A percentile compares a stretch with the other conserved stretches of the same genome.
These are phyloP conservation scores for Rhynchomys soricoides DNA, from an alignment of 2,113 vertebrate genomes.

Conservation along the genomic window DNA sequence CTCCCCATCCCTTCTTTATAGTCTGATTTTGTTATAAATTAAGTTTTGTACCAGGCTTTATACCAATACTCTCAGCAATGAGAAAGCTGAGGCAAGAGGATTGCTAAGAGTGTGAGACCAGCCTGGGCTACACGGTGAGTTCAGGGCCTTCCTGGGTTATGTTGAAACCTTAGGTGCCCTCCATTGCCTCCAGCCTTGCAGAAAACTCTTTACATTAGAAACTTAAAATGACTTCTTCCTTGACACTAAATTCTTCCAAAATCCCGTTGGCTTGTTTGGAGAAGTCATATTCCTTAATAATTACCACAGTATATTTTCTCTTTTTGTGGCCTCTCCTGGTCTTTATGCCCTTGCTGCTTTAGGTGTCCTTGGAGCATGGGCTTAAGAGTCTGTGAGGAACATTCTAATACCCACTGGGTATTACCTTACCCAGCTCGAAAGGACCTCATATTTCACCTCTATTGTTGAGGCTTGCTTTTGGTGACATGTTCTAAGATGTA, in stretches of 20 bases:
- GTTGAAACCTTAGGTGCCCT: background rate
- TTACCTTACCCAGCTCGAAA: background rate
- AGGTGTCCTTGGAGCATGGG: background rate
- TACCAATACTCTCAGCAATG: background rate
- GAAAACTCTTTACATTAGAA: background rate
- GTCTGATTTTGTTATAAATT: background rate
- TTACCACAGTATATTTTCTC: background rate
- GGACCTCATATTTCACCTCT: background rate
- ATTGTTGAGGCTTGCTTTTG: background rate
- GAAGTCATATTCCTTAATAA: background rate
- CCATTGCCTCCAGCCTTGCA: background rate
- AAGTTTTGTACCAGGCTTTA: background rate
- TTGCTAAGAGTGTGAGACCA: background rate
- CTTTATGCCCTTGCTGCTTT: background rate
- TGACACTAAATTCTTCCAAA: background rate
- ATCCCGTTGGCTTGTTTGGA: background rate
- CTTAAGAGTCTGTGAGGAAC: background rate
- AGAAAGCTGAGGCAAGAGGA: background rate
- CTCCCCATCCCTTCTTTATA: background rate
- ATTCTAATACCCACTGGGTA: background rate
- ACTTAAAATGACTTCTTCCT: background rate
- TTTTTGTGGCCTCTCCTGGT: background rate
- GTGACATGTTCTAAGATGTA: background rate
- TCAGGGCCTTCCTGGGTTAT: background rate
- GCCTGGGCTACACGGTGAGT: background rate